These are phyloP conservation scores for Corvus moneduloides DNA, from an alignment of 2,113 vertebrate species.

Conservation along the genomic window DNA sequence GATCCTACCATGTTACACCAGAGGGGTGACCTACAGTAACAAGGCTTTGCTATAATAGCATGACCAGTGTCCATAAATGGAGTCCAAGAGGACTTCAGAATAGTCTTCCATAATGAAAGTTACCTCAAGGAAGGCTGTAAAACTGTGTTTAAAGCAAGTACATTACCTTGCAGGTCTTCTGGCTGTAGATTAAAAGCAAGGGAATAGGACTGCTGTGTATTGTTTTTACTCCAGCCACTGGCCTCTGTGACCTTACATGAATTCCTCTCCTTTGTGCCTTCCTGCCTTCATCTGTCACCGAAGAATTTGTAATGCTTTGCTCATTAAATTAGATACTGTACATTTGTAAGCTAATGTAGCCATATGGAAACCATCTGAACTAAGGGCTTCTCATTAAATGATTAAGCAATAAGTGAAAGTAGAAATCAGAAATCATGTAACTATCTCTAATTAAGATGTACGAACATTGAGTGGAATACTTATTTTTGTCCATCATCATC, in stretches of 20 bases:
- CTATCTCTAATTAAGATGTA: neutral
- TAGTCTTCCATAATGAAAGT: neutral
- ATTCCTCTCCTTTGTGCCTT: neutral
- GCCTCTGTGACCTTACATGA: neutral
- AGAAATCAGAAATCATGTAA: neutral
- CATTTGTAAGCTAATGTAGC: neutral
- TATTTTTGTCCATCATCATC: neutral
- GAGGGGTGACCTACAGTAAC: neutral
- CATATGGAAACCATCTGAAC: neutral
- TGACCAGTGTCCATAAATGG: neutral
- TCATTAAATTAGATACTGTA: neutral
- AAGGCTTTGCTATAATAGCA: neutral
- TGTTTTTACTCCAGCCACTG: neutral
- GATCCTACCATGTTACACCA: neutral
- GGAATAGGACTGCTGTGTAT: neutral
- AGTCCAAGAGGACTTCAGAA: neutral
- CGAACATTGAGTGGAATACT: neutral
- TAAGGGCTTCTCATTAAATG: neutral
- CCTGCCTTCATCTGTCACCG: neutral
- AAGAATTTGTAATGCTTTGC: neutral
- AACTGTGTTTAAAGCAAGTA: neutral
- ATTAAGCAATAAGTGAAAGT: constrained; percentile 1
- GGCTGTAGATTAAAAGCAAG: neutral
- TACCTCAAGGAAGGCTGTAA: neutral
- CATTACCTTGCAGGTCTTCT: neutral